Evolutionary conservation across 2,113 vertebrate genomes (phyloP).

Genomic region (Phrynosoma blainvillii): DNA sequence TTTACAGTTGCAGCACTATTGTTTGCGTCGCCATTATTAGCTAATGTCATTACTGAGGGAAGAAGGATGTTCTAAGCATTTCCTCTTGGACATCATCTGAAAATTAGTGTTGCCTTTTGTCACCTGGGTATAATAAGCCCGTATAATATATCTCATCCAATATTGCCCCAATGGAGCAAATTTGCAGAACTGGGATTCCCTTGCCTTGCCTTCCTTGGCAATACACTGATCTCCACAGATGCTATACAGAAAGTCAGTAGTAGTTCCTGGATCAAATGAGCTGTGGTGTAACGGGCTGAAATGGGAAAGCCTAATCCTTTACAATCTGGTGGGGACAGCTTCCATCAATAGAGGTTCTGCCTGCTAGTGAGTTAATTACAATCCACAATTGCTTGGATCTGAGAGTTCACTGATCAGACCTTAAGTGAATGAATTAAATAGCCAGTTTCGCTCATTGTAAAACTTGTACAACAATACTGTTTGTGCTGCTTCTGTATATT

Average conservation of each 20-base stretch:
- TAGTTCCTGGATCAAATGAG: background rate
- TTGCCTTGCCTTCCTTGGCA: background rate
- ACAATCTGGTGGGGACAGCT: background rate
- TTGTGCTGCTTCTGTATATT: background rate
- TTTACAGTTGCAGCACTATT: background rate
- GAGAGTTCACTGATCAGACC: no score
- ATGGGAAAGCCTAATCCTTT: background rate
- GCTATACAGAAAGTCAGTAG: background rate
- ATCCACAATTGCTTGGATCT: background rate
- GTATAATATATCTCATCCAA: background rate
- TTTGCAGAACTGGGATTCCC: background rate
- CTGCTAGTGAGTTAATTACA: background rate
- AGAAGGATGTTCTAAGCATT: background rate
- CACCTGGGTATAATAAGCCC: background rate
- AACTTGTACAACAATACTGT: background rate
- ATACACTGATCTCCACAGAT: background rate
- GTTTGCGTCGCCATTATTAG: background rate
- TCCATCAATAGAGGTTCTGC: no score
- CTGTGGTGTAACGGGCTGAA: background rate
- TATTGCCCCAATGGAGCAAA: background rate
- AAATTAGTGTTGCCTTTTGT: background rate
- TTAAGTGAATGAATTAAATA: background rate
- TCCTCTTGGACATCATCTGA: background rate
- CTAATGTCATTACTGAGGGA: background rate
- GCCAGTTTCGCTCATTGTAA: background rate